phyloP scores from a whole-genome alignment of 1,140 invertebrate genomes.

The Microvelia longipes region DNA sequence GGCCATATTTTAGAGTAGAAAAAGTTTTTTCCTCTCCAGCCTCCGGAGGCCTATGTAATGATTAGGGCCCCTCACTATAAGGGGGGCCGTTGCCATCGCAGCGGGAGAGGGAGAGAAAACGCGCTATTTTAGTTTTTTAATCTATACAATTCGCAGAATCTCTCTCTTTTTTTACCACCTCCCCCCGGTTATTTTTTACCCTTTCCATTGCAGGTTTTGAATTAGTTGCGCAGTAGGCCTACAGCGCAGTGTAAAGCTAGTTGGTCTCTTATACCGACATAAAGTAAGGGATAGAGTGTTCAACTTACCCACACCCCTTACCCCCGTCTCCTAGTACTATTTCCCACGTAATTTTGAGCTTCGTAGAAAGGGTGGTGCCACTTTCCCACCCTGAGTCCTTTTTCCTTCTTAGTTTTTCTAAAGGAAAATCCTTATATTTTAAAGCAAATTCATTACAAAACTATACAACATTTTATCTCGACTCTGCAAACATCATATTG shows the following conservation, averaged over 20 bases:
- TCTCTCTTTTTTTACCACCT: background rate
- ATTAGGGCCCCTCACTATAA: background rate
- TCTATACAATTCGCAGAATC: slow-evolving; percentile 3
- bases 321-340: background rate
- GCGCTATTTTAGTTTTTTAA: slow-evolving; percentile 5
- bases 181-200: background rate
- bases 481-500: too few relatives aligned
- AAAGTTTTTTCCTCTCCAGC: background rate
- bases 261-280: background rate
- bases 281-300: background rate
- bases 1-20: background rate
- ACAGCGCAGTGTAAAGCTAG: background rate
- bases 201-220: background rate
- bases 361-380: background rate
- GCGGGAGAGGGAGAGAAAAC: background rate
- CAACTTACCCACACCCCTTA: too few relatives aligned
- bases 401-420: too few relatives aligned
- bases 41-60: slow-evolving; percentile 2
- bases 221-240: background rate
- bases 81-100: background rate
- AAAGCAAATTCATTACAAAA: too few relatives aligned
- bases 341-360: background rate
- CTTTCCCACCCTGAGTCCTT: too few relatives aligned
- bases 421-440: too few relatives aligned
- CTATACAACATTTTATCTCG: too few relatives aligned